Conservation (phyloP, 2,113 vertebrate genomes). For the Eudorcas thomsonii region DNA sequence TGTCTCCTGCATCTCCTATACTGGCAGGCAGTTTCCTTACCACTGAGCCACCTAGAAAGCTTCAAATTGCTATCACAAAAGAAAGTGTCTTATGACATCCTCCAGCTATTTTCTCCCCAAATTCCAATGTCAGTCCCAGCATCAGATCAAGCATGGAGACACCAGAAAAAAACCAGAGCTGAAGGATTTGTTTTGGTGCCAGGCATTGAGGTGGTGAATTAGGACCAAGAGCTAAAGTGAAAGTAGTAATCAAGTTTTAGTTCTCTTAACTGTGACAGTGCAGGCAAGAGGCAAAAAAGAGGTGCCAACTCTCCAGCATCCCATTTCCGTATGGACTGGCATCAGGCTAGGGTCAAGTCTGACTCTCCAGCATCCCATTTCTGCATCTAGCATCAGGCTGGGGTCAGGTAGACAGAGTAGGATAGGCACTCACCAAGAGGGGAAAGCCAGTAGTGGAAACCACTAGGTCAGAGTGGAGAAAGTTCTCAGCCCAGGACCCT, state of each 20-base stretch:
- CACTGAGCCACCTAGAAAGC: neutral
- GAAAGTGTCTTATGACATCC: neutral
- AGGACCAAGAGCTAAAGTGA: neutral
- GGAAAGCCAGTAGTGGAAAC: neutral
- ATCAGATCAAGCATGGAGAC: neutral
- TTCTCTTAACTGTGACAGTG: too few relatives aligned
- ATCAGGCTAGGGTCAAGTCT: neutral
- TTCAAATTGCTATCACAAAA: neutral
- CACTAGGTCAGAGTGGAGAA: neutral
- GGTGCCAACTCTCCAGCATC: neutral
- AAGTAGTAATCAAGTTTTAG: too few relatives aligned
- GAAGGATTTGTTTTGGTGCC: too few relatives aligned
- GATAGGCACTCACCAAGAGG: neutral
- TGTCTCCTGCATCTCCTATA: neutral
- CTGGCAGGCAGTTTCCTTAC: neutral
- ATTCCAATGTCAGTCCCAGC: neutral
- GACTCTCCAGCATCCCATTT: neutral
- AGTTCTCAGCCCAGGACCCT: neutral
- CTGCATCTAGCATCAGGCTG: too few relatives aligned
- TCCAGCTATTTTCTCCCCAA: neutral
- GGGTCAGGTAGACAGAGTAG: neutral
- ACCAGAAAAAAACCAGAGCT: neutral
- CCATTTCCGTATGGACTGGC: fast-evolving
- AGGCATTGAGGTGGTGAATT: neutral
- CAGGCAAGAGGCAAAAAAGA: neutral